Evolutionary conservation across 1,140 invertebrate genomes (phyloP).

Genomic region (Acyrthosiphon pisum): DNA sequence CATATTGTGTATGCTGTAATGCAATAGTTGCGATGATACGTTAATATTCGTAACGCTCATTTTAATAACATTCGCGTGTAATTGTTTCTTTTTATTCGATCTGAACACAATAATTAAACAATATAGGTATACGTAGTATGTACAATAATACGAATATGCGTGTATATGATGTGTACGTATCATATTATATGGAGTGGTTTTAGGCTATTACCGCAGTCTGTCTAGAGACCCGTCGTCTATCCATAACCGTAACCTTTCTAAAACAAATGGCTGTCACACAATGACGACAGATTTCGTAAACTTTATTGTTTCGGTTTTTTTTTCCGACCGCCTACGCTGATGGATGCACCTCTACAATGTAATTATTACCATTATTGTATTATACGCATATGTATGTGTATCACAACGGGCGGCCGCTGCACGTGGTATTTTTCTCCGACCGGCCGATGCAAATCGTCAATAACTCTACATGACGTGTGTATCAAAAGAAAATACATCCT

Average conservation of each 20-base stretch:
- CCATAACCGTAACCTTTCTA: conserved; percentile 23
- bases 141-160: not conserved
- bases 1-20: not conserved
- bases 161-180: not conserved
- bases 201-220: not conserved
- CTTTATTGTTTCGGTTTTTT: conserved; percentile 46
- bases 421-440: not conserved
- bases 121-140: not conserved
- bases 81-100: not conserved
- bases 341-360: conserved; percentile 5
- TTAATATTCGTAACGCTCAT: not conserved
- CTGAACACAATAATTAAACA: not conserved
- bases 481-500: not conserved
- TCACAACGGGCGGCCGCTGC: conserved; percentile 1
- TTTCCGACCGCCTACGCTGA: conserved; percentile 34
- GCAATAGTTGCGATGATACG: not conserved
- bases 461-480: not conserved
- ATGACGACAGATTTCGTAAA: conserved; percentile 48
- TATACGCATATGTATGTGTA: not conserved
- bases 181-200: not conserved
- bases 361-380: not conserved
- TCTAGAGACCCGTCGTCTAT: not conserved
- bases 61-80: not conserved
- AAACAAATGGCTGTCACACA: conserved; percentile 21
- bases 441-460: not conserved